A percentile compares a stretch with the other conserved stretches of the same genome.
phyloP scores from a whole-genome alignment of 2,888 invertebrate genomes.

The Drosophila aldrichi region DNA sequence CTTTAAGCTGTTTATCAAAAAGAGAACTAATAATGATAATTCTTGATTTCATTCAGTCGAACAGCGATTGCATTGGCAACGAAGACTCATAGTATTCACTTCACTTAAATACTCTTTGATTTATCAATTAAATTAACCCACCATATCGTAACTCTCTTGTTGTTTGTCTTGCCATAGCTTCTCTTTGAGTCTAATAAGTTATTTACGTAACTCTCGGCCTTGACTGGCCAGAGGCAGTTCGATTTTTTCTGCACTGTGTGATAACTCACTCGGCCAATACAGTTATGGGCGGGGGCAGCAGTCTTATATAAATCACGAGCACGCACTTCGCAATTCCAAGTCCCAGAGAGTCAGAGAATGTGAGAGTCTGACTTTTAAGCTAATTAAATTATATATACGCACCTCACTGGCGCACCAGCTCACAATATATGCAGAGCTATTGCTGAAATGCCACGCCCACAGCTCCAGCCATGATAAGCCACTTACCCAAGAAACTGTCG shows the following conservation, averaged over 20 bases:
- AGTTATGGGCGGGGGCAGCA: slow-evolving; percentile 24
- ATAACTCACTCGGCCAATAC: slow-evolving; percentile 51
- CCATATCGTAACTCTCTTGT: not conserved
- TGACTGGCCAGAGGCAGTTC: not conserved
- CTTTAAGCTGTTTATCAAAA: too few relatives aligned
- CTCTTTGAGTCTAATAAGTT: not conserved
- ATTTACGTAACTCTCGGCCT: not conserved
- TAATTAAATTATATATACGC: slow-evolving; percentile 77
- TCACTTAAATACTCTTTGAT: not conserved
- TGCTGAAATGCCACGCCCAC: slow-evolving; percentile 31
- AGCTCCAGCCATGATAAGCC: slow-evolving; percentile 58
- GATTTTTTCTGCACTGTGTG: slow-evolving; percentile 8
- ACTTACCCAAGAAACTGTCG: slow-evolving; percentile 56
- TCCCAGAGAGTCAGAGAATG: not conserved
- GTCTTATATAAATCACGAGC: slow-evolving; percentile 67
- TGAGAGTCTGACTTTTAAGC: slow-evolving; percentile 67
- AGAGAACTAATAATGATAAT: too few relatives aligned
- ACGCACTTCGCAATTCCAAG: slow-evolving; percentile 33
- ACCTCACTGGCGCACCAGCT: slow-evolving; percentile 35
- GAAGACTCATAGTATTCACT: not conserved
- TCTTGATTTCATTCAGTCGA: too few relatives aligned
- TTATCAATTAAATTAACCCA: not conserved
- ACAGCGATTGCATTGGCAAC: too few relatives aligned
- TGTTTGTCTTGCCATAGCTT: too few relatives aligned
- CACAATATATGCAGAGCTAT: slow-evolving; percentile 18